These are phyloP conservation scores for Parazoanthus darwini DNA, from an alignment of 92 coral and sea anemone species.

Conservation along the genomic window DNA sequence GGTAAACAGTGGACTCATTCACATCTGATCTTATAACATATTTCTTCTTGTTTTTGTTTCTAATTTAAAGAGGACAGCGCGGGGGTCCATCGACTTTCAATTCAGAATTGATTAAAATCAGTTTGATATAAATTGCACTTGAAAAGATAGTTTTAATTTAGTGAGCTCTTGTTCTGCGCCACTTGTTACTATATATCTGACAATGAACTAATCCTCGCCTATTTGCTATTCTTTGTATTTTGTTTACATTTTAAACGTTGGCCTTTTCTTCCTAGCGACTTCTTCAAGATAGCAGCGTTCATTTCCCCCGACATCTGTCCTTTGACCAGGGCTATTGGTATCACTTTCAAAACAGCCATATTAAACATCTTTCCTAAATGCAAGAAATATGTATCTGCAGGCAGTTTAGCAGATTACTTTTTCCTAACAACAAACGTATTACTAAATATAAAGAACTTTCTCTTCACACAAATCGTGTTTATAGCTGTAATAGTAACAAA, in stretches of 20 bases:
- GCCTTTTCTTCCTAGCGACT: slow-evolving; percentile 44
- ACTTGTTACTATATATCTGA: slow-evolving; percentile 40
- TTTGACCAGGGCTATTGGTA: not conserved
- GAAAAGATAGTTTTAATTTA: slow-evolving; percentile 48
- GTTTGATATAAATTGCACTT: slow-evolving; percentile 46
- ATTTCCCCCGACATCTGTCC: slow-evolving; percentile 31
- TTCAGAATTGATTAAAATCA: slow-evolving; percentile 42
- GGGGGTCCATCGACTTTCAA: slow-evolving; percentile 30
- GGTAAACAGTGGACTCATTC: not conserved
- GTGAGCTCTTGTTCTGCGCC: slow-evolving; percentile 27
- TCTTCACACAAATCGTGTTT: not conserved
- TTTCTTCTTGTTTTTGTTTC: not conserved
- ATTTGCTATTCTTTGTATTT: slow-evolving; percentile 66
- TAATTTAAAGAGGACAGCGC: not conserved
- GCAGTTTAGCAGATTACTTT: not conserved
- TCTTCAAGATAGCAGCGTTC: slow-evolving; percentile 17
- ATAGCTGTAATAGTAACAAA: not conserved
- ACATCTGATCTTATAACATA: not conserved
- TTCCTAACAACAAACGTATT: not conserved
- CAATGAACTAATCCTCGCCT: slow-evolving; percentile 71
- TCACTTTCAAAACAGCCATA: not conserved
- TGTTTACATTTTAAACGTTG: slow-evolving; percentile 63
- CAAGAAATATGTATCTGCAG: not conserved
- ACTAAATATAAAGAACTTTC: not conserved
- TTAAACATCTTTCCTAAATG: not conserved